These are phyloP conservation scores for Drosophila neonasuta DNA, from an alignment of 2,888 invertebrate genomes.

Conservation along the genomic window DNA sequence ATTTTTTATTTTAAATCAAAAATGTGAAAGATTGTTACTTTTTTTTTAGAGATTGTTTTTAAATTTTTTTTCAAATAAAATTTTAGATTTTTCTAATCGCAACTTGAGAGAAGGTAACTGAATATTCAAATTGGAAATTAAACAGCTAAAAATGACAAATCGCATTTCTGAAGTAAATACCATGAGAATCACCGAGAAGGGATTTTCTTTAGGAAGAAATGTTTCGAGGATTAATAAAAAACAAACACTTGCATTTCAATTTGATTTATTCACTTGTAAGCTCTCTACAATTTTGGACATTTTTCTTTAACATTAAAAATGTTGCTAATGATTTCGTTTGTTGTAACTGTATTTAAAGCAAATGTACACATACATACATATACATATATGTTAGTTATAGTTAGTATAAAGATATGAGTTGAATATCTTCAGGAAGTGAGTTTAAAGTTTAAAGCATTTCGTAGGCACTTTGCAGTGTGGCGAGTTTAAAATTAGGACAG, in stretches of 20 bases:
- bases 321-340: slow-evolving; percentile 31
- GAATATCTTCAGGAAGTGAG: slow-evolving; percentile 20
- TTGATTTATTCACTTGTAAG: slow-evolving; percentile 46
- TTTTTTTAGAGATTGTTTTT: no score
- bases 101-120: no score
- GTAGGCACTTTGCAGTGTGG: slow-evolving; percentile 62
- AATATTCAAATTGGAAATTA: no score
- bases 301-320: slow-evolving; percentile 42
- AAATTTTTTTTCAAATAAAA: no score
- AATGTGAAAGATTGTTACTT: no score
- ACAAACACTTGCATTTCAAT: slow-evolving; percentile 17
- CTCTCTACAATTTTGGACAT: slow-evolving; percentile 61
- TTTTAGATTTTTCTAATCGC: no score
- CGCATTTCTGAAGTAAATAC: no score
- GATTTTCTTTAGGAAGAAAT: no score
- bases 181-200: no score
- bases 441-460: slow-evolving; percentile 45
- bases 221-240: neutral
- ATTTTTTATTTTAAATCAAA: no score
- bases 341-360: slow-evolving; percentile 24
- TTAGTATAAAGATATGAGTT: slow-evolving; percentile 12
- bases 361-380: slow-evolving; percentile 10
- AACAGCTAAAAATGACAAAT: no score
- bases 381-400: neutral
- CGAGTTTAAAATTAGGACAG: slow-evolving; percentile 24